Base-by-base conservation (phyloP, 2,113 vertebrate genomes). In the Eptesicus fuscus region DNA sequence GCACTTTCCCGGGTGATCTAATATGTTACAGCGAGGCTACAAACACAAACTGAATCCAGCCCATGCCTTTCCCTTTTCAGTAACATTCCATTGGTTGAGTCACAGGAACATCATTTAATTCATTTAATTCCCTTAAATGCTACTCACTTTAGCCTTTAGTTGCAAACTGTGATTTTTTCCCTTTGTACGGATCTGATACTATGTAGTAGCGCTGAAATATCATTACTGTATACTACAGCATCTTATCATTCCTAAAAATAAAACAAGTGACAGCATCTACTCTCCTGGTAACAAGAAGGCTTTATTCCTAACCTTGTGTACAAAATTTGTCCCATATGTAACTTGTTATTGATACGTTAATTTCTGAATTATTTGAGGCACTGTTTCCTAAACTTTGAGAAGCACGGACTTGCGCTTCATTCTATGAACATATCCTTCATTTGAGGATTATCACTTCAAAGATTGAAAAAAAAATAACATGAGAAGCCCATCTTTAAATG, bases 391-490 rank as follows among this genome's bases (percentile, higher is more conserved):
- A 76, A 88, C 17, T 22, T 56, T 83, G 47, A 90, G 61, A 87
- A 79, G 61, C 11, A 84, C 5, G 13, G 20, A 49, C 11, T 89
- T 91, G 91, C 44, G 83, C 35, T 63, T 84, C 56, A 63, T 12
- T 89, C 13, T 56, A 51, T 69, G 22, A 63, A 70, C 37, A 63
- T 74, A n/a, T 32, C 44, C 28, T 83, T 82, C 30, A 37, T n/a
- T 84, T 94, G 30, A 96, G 47, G 22, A 70, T 78, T 69, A 63
- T 14, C 18, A 85, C 35, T 73, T 93, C 83, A 94, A 94, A 67
- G 30, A 42, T 56, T 37, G 59, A 37, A 63, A 13, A 7, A 77
- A 67, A 63, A 63, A 67, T 42, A 70, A 71, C 47, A 83, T 9
- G 9, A 80, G 93, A 74, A 44, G 69, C 22, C 30, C 87, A 73